Evolutionary conservation across 2,797 vertebrate genomes (phyloP), one percentile per base, ranked within the genome.

Genomic region (Chanos chanos): DNA sequence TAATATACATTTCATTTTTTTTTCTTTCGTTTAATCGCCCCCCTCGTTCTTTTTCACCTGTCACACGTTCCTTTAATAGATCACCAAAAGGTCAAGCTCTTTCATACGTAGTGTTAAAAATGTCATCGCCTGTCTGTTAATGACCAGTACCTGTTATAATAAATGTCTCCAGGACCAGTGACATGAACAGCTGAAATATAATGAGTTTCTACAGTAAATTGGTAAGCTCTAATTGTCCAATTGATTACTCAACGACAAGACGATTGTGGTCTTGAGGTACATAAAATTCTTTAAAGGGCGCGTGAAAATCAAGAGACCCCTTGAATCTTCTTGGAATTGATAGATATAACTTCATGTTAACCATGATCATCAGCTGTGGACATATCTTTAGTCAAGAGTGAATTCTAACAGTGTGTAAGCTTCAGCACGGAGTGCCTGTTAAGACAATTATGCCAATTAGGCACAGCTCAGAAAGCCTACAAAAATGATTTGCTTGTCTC

Each of bases 1-100:
- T 78, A 78, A 81, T 71, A 73, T 69, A 30, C 59, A 67, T 67
- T 66, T 70, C 51, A 53, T 66, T 7, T 16, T 25, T 41, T 54
- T n/a, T 0, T 53, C 45, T 80, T 66, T 64, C 60, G 37, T 81
- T 85, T 83, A 70, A 80, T 81, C 70, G 71, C 34, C 54, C 56
- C 49, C 64, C 65, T 59, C 57, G 77, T 81, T 64, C 70, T 73
- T 75, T 62, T 56, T 45, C 56, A 81, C 58, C 79, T 82, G 82
- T 84, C 83, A 80, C 45, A 25, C 61, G 64, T 71, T 83, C 78
- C 81, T 87, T 88, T 87, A 87, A 90, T 88, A 84, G 83, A 86
- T 81, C 71, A 71, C 69, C 61, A 75, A 85, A 91, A 90, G 88
- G 88, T 90, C 86, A 82, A 70, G 75, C 80, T 86, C 78, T 84